Conservation (phyloP, 2,113 vertebrate species). For the Chionodraco myersi region DNA sequence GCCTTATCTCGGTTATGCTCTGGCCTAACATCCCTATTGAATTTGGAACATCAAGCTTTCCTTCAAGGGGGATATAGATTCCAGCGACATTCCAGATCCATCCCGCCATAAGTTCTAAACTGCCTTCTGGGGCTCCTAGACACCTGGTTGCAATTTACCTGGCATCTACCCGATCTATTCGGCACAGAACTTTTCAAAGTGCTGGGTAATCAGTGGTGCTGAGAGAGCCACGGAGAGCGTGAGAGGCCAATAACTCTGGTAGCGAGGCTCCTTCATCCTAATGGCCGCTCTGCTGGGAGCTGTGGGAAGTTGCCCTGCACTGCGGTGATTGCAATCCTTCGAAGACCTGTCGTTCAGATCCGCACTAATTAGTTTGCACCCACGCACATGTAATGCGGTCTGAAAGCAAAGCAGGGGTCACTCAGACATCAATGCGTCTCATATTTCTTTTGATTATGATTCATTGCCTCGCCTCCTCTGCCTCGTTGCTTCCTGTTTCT, state of each 20-base stretch:
- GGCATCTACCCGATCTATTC: background rate
- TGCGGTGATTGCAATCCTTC: slow-evolving; percentile 26
- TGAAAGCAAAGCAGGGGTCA: slow-evolving; percentile 36
- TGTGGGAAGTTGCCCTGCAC: slow-evolving; percentile 21
- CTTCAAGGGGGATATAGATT: slow-evolving; percentile 34
- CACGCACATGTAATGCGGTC: slow-evolving; percentile 14
- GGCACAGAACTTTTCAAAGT: slow-evolving; percentile 36
- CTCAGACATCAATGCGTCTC: background rate
- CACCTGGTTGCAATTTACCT: too few species aligned
- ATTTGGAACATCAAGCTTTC: slow-evolving; percentile 48
- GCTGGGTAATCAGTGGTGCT: slow-evolving; percentile 42
- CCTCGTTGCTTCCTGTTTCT: background rate
- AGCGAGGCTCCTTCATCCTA: slow-evolving; percentile 45
- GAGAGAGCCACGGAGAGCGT: slow-evolving; percentile 14
- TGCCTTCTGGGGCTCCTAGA: background rate
- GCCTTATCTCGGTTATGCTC: slow-evolving; percentile 42
- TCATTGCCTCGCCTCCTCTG: background rate
- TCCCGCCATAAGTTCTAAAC: background rate
- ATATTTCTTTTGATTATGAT: slow-evolving; percentile 29
- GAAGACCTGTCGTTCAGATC: slow-evolving; percentile 23
- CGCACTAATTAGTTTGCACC: slow-evolving; percentile 37
- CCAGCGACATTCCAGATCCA: slow-evolving; percentile 24
- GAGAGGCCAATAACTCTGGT: slow-evolving; percentile 44
- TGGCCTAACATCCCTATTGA: slow-evolving; percentile 39
- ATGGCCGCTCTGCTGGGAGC: slow-evolving; percentile 38